Evolutionary conservation across 2,888 invertebrate species (phyloP), one percentile per base, ranked within the genome.

Genomic region (Drosophila mercatorum): DNA sequence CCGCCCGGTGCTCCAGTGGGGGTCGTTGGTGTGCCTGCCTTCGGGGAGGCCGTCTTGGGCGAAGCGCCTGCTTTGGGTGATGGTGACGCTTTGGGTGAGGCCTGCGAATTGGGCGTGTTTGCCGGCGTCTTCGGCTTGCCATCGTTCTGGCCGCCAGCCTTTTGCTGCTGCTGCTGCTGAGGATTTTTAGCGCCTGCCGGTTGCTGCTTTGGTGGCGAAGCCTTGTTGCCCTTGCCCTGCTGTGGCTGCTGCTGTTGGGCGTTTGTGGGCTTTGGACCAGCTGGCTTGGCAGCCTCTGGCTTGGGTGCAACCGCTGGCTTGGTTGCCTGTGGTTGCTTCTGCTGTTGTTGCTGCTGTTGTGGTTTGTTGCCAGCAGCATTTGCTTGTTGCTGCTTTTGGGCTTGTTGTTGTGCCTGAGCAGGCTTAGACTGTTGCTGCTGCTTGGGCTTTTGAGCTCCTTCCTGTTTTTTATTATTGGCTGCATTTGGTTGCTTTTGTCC

Each of bases 51-150:
- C 8, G 78, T 49, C 26, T 84, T 84, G 5, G 83, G 83, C 14
- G 85, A 72, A 31, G 66, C 76, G 8, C 68, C 60, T 5, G 77
- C 63, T 53, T 80, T 83, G 83, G 96, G 96, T 12, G 82, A 64
- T 22, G 81, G 63, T 68, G 94, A 93, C 47, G 93, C 94, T 91
- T 91, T 94, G 8, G 78, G 65, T 0, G 84, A 71, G 6, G 72
- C 31, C 52, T 78, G 72, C 26, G 74, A 61, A 31, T 72, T 78
- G 6, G 73, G 73, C 4, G 76, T 72, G 44, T 76, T 72, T 28
- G 93, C 93, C 8, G 89, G 73, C 31, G 80, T 80, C 56, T 72
- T 75, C 2, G 67, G 72, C 44, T 84, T 82, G 2, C 61, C 63
- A 47, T 71, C 69, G 12, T 63, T 62, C n/a, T 68, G 47, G 10